phyloP scores from a whole-genome alignment of 2,113 vertebrate genomes.

The Sminthopsis crassicaudata region DNA sequence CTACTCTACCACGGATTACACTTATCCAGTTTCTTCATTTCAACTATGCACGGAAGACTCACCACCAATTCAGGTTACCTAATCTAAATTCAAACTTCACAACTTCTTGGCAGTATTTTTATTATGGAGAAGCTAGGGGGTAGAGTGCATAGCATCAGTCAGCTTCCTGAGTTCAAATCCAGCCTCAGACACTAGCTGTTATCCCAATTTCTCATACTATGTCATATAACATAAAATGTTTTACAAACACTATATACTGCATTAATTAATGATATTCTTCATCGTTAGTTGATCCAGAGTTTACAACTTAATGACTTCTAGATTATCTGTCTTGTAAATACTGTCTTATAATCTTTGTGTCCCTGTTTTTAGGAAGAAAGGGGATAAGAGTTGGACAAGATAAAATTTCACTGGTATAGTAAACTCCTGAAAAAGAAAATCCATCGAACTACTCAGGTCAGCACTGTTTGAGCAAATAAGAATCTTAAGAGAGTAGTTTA shows the following conservation, averaged over 20 bases:
- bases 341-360: not conserved
- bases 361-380: not conserved
- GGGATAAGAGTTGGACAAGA: not conserved
- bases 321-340: not conserved
- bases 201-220: no score
- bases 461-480: no score
- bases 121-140: not conserved
- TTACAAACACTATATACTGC: no score
- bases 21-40: not conserved
- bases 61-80: not conserved
- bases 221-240: no score
- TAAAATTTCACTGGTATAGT: not conserved
- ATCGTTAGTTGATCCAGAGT: no score
- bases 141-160: not conserved
- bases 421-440: not conserved
- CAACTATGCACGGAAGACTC: not conserved
- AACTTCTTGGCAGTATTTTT: not conserved
- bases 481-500: no score
- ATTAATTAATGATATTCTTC: no score
- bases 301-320: no score
- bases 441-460: no score
- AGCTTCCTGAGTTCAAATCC: not conserved
- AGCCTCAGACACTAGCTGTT: not conserved
- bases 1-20: not conserved
- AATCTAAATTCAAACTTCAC: not conserved